Evolutionary conservation across 2,797 vertebrate genomes (phyloP), one percentile per base, ranked within the genome.

Genomic region (Poeciliopsis presidionis): DNA sequence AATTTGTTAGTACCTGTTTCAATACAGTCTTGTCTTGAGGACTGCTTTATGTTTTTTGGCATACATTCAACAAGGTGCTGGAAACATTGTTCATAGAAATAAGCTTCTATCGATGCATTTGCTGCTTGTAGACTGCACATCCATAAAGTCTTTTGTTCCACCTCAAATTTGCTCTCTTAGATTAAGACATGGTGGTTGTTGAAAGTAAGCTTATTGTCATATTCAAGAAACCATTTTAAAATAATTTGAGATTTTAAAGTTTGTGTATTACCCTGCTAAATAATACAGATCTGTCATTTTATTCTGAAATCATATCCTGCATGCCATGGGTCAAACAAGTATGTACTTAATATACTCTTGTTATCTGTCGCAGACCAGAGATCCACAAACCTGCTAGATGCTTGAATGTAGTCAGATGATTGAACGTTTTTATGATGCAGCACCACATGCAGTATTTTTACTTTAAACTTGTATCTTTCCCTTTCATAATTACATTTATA

Each of bases 111-210:
- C 12, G 0, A 25, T 8, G 0, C 20, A 69, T 69, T 69, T 43
- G 20, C 39, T 69, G 20, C 22, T 87, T 88, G 74, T 91, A n/a
- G 73, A 89, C 84, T 87, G 76, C 88, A 91, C 84, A 85, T 88
- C 77, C 77, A 83, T 91, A 63, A 88, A 90, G 83, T 89, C 81
- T 89, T 81, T 71, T n/a, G 3, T 86, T 92, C 74, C 84, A 57
- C 14, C n/a, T 28, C 9, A 74, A 45, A 59, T 46, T 61, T 65
- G 22, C 39, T 69, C 18, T 13, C 12, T n/a, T 69, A 25, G 22
- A n/a, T 69, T 69, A 18, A n/a, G 22, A 43, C 9, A 9, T 69
- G 11, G 36, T 43, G 11, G 20, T 12, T 65, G 33, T 65, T 36
- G 61, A 65, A 69, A 69, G 65, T 69, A 45, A 43, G 20, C 11